phyloP scores from a whole-genome alignment of 2,113 vertebrate species.

The Notothenia coriiceps region DNA sequence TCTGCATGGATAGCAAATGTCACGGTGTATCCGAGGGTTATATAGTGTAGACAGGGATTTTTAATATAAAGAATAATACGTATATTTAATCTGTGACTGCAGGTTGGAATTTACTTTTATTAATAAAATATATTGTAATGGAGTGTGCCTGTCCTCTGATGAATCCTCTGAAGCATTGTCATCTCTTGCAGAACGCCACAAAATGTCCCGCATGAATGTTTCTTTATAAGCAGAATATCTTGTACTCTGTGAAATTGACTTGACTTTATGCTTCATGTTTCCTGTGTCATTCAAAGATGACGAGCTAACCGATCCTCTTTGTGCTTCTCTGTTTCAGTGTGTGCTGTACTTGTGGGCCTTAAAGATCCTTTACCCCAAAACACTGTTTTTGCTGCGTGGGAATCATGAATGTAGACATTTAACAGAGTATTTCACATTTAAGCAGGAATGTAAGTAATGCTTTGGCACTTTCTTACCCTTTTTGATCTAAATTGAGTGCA shows the following conservation, averaged over 20 bases:
- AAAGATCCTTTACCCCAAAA: conserved; percentile 99
- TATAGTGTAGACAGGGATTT: conserved; percentile 12
- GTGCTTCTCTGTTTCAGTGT: conserved; percentile 86
- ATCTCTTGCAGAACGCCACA: conserved; percentile 17
- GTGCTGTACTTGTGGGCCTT: conserved; percentile 99
- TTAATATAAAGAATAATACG: conserved; percentile 43
- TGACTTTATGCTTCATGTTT: conserved; percentile 22
- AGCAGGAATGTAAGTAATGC: conserved; percentile 97
- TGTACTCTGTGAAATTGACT: conserved; percentile 30
- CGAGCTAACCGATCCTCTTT: conserved; percentile 34
- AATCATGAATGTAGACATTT: conserved; percentile 99
- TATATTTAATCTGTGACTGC: conserved; percentile 13
- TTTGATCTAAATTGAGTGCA: conserved; percentile 31
- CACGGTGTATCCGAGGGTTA: conserved; percentile 41
- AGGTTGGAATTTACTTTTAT: conserved; percentile 44
- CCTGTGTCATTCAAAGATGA: conserved; percentile 27
- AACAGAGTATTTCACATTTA: conserved; percentile 99
- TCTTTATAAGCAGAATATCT: conserved; percentile 45
- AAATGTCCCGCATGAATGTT: conserved; percentile 65
- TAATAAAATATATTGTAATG: conserved; percentile 62
- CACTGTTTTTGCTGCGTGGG: conserved; percentile 99
- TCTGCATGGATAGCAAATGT: conserved; percentile 46
- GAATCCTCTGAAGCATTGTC: conserved; percentile 34
- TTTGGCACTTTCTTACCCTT: conserved; percentile 5
- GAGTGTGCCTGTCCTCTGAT: conserved; percentile 24